Conservation (phyloP, 1,140 invertebrate species). For the Gyrodactylus bullatarudis region DNA sequence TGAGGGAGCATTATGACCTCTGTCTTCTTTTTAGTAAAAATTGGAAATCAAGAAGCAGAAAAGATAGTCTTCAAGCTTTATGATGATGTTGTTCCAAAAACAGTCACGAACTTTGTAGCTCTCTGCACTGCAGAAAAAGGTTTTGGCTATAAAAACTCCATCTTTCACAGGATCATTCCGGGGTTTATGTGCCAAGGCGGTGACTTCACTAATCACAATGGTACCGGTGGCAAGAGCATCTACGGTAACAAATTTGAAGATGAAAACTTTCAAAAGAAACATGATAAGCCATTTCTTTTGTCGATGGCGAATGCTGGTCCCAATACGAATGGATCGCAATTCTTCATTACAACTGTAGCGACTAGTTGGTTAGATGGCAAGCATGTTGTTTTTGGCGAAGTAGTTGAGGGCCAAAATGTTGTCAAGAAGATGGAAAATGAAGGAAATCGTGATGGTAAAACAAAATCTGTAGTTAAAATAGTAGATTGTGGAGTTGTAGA, state of each 20-base stretch:
- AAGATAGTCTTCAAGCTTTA: constrained; percentile 36
- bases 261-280: constrained; percentile 14
- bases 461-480: constrained; percentile 43
- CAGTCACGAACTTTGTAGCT: constrained; percentile 29
- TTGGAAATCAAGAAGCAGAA: too few species aligned
- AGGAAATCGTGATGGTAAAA: constrained; percentile 15
- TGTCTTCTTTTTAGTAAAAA: too few species aligned
- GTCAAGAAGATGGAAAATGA: constrained; percentile 18
- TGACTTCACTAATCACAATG: constrained; percentile 42
- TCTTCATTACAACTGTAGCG: constrained; percentile 29
- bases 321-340: too few species aligned
- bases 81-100: constrained; percentile 63
- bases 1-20: too few species aligned
- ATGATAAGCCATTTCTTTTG: constrained; percentile 21
- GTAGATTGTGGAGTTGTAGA: constrained; percentile 59
- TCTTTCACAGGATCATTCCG: constrained; percentile 24
- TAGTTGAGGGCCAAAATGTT: constrained; percentile 21
- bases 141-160: constrained; percentile 17
- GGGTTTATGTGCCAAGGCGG: constrained; percentile 35
- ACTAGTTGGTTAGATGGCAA: constrained; percentile 21
- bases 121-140: constrained; percentile 24
- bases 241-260: constrained; percentile 18
- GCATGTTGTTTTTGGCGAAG: too few species aligned
- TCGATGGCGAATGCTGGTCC: constrained; percentile 28
- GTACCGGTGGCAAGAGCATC: constrained; percentile 14